Evolutionary conservation across 2,888 invertebrate genomes (phyloP).

Genomic region (Lycia hirtaria): DNA sequence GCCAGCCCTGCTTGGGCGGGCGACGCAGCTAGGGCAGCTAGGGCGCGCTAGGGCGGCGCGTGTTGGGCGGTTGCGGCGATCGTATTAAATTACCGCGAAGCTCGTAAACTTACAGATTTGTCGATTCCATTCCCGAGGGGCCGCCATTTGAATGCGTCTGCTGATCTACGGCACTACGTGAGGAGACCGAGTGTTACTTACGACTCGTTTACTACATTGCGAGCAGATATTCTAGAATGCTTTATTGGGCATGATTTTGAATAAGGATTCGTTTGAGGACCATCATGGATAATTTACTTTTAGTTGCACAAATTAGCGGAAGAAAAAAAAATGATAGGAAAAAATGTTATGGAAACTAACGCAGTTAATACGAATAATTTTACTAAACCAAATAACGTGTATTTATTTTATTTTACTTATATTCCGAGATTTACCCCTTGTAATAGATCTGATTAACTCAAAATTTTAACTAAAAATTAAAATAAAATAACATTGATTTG

Average conservation of each 20-base stretch:
- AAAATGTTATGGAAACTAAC: no score
- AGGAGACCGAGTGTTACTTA: background rate
- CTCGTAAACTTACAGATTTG: conserved; percentile 30
- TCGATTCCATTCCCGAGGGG: conserved; percentile 11
- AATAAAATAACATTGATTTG: no score
- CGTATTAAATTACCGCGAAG: conserved; percentile 20
- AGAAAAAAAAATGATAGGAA: no score
- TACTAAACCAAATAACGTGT: no score
- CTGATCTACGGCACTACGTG: conserved; percentile 4
- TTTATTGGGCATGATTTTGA: background rate
- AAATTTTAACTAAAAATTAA: no score
- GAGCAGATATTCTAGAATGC: background rate
- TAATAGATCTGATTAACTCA: no score
- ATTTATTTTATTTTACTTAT: no score
- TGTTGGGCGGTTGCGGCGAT: conserved; percentile 10
- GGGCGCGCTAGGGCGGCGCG: conserved; percentile 1
- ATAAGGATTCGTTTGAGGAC: background rate
- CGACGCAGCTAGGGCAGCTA: no score
- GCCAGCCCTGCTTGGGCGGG: conserved; percentile 16
- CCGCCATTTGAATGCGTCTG: conserved; percentile 29
- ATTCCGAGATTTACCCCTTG: no score
- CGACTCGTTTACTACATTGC: background rate
- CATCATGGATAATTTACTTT: no score
- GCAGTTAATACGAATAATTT: no score
- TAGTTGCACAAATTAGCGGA: no score